Base-by-base conservation (phyloP, 1,140 invertebrate species). In the Elymnias hypermnestra region DNA sequence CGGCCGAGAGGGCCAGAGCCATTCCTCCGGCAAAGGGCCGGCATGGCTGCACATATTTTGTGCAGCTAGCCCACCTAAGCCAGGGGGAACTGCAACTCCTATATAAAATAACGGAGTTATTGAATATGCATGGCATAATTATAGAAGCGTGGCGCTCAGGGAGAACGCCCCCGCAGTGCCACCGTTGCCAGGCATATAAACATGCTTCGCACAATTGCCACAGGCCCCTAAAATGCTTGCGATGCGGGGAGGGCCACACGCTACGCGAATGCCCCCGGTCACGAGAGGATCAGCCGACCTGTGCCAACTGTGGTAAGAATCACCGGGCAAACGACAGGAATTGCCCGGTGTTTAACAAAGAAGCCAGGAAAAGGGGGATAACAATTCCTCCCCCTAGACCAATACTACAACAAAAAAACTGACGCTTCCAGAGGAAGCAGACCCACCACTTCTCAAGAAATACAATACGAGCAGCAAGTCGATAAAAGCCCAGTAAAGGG, bases 101-200 rank as follows among this genome's bases (percentile, higher is more conserved):
- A 1, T 33, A 33, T 8, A 6, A 3, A 8, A 17, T 8, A 2
- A 5, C 13, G 2, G 21, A 39, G 12, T 5, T 39, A 8, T 12
- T 39, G 5, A 6, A 13, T 14, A 39, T 39, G 37, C 21, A n/a
- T 0, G 15, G 17, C 6, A 14, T 39, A 10, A 23, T n/a, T 7
- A n/a, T 39, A 1, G 23, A 37, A n/a, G 46, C 37, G 0, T 52
- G 50, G 50, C 1, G 37, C 2, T 18, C 36, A 0, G 10, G 13
- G 1, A 47, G n/a, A 22, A 7, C n/a, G 8, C 36, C 46, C 3
- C 42, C 56, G 0, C 63, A 63, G 23, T 67, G 57, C 18, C 47
- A 63, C 28, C 41, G 42, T 0, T 64, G 60, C 45, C 64, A 68
- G 42, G 14, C 10, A 2, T 64, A 56, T 37, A 29, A 54, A 1